A percentile compares a stretch with the other conserved stretches of the same genome.
Evolutionary conservation across 2,113 vertebrate species (phyloP).

Genomic region (Thermophis baileyi): DNA sequence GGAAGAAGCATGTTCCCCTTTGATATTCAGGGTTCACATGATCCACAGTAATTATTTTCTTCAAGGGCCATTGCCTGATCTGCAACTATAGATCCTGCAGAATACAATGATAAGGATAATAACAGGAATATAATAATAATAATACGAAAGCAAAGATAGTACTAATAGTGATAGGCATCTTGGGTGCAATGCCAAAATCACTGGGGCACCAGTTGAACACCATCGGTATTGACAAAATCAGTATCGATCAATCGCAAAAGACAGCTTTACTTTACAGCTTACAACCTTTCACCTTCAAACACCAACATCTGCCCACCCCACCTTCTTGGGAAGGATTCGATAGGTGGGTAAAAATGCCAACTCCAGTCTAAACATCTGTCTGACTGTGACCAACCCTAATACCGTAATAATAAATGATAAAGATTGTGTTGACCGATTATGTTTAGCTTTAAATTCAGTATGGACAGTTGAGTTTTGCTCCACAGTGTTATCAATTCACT

Average conservation of each 20-base stretch:
- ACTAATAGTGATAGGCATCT: not conserved
- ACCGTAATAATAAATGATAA: not conserved
- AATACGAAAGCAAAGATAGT: not conserved
- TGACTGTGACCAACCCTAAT: not conserved
- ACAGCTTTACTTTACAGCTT: not conserved
- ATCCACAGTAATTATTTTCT: not conserved
- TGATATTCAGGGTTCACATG: not conserved
- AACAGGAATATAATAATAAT: too few relatives aligned
- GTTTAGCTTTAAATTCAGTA: not conserved
- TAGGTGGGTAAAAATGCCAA: not conserved
- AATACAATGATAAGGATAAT: not conserved
- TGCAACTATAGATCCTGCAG: not conserved
- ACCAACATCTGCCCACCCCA: not conserved
- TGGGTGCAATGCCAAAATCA: not conserved
- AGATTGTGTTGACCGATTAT: not conserved
- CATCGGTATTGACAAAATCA: not conserved
- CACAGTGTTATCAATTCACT: not conserved
- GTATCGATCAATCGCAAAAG: not conserved
- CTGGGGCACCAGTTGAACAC: not conserved
- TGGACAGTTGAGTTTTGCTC: not conserved
- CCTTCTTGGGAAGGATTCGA: not conserved
- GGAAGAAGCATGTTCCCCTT: not conserved
- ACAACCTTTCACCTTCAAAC: not conserved
- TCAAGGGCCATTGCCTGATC: not conserved
- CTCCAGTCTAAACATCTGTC: not conserved